Conservation (phyloP, 1,140 invertebrate species). For the Heliconius himera region DNA sequence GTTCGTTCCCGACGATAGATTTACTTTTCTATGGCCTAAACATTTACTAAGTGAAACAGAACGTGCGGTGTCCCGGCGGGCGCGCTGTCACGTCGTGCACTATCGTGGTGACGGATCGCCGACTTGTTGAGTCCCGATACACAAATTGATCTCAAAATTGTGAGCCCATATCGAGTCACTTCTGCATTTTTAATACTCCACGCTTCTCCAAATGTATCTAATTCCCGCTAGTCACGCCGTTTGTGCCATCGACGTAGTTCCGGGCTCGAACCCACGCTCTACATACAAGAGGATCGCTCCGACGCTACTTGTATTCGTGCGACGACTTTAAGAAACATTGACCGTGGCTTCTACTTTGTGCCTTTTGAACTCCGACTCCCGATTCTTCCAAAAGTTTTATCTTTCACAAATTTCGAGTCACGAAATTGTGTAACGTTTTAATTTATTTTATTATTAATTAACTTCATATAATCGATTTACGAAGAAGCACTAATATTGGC, state of each 20-base stretch:
- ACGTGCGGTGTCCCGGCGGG: constrained; percentile 53
- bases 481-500: constrained; percentile 9
- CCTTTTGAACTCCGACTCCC: constrained; percentile 4
- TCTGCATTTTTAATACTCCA: constrained; percentile 33
- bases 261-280: neutral
- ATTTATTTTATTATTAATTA: constrained; percentile 3
- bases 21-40: constrained; percentile 56
- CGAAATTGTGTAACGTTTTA: neutral
- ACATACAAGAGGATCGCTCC: neutral
- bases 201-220: constrained; percentile 24
- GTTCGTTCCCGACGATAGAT: constrained; percentile 5
- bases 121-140: constrained; percentile 43
- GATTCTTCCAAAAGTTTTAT: neutral
- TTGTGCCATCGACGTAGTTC: constrained; percentile 47
- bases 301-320: neutral
- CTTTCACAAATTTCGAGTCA: neutral
- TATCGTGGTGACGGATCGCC: constrained; percentile 20
- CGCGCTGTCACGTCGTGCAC: constrained; percentile 41
- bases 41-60: constrained; percentile 40
- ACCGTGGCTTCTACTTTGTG: constrained; percentile 18
- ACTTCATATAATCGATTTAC: neutral
- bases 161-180: constrained; percentile 50
- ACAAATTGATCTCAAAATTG: constrained; percentile 72
- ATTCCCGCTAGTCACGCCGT: constrained; percentile 50
- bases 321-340: neutral